phyloP scores from a whole-genome alignment of 2,888 invertebrate species.

The Zhuqinia jingwanae region DNA sequence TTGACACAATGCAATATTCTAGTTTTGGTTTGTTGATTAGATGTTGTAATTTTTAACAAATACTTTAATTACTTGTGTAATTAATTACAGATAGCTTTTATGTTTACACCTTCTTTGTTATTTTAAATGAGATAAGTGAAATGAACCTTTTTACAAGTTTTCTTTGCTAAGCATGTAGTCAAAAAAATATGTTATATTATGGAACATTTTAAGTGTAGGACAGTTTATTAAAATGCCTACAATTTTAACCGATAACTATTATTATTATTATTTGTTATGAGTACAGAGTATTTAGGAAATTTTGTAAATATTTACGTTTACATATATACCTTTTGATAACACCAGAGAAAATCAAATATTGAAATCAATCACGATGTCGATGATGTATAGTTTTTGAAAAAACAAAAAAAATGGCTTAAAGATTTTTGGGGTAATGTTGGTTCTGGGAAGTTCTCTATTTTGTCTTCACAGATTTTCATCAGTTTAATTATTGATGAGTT shows the following conservation, averaged over 20 bases:
- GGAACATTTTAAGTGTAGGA: slow-evolving; percentile 5
- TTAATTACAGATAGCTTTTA: slow-evolving; percentile 2
- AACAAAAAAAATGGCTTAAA: slow-evolving; percentile 16
- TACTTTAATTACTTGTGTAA: background rate
- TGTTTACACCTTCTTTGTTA: slow-evolving; percentile 47
- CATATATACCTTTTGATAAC: background rate
- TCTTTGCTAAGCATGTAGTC: slow-evolving; percentile 30
- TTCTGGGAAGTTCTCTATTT: slow-evolving; percentile 19
- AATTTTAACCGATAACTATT: background rate
- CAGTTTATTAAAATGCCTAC: slow-evolving; percentile 22
- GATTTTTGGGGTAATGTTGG: slow-evolving; percentile 34
- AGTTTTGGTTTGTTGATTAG: background rate
- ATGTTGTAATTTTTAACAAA: too few species aligned
- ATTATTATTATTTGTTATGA: background rate
- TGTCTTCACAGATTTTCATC: background rate
- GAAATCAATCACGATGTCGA: slow-evolving; percentile 43
- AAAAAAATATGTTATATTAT: background rate
- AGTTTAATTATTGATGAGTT: background rate
- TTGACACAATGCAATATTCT: background rate
- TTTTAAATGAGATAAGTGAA: slow-evolving; percentile 13
- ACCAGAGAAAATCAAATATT: background rate
- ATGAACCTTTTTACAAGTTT: slow-evolving; percentile 65
- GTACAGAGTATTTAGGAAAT: background rate
- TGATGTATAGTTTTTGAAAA: slow-evolving; percentile 24
- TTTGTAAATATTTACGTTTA: slow-evolving; percentile 10